These are phyloP conservation scores for Dasypolia templi DNA, from an alignment of 2,888 invertebrate species.

Conservation along the genomic window DNA sequence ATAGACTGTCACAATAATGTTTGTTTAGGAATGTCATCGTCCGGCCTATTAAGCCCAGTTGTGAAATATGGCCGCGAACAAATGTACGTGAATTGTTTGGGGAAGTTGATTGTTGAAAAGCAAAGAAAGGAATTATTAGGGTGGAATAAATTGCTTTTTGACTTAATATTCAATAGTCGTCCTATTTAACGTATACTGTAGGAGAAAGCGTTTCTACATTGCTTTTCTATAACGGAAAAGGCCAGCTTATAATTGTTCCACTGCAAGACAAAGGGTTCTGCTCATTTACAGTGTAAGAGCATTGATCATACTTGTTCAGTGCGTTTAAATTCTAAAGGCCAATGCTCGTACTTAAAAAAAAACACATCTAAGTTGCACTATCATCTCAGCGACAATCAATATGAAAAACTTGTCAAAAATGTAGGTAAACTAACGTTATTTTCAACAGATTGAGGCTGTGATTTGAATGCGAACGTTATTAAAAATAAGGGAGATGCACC, in stretches of 20 bases:
- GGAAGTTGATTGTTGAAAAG: slow-evolving; percentile 27
- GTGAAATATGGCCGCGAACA: slow-evolving; percentile 44
- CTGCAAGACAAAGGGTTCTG: neutral
- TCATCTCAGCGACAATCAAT: neutral
- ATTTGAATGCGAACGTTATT: neutral
- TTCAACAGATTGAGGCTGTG: neutral
- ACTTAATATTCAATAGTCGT: neutral
- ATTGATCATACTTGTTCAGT: neutral
- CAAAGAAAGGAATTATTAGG: slow-evolving; percentile 13
- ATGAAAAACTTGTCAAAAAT: neutral
- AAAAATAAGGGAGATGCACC: neutral
- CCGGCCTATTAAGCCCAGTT: slow-evolving; percentile 31
- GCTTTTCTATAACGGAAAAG: neutral
- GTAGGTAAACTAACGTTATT: neutral
- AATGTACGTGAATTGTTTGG: slow-evolving; percentile 35
- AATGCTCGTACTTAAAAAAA: no score
- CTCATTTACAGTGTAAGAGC: neutral
- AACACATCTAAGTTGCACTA: neutral
- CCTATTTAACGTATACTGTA: neutral
- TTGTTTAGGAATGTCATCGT: slow-evolving; percentile 52
- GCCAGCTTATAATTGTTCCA: neutral
- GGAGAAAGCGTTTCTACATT: neutral
- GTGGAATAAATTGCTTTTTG: slow-evolving; percentile 15
- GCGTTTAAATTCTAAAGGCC: neutral
- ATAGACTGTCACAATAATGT: slow-evolving; percentile 47